Conservation (phyloP, 2,888 invertebrate genomes). For the Cabera pusaria region DNA sequence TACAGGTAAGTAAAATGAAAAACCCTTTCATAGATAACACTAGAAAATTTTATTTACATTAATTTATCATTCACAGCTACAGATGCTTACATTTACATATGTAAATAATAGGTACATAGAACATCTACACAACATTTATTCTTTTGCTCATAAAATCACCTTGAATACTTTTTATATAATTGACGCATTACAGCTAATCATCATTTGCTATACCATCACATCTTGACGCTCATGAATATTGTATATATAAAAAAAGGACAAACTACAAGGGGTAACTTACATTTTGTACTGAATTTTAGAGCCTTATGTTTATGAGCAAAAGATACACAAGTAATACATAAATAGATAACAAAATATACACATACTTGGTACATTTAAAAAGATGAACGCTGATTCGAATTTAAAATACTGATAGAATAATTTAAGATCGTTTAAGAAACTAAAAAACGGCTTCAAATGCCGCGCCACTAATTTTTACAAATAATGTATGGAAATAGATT, state of each 20-base stretch:
- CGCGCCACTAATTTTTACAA: too few relatives aligned
- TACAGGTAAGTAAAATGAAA: conserved; percentile 22
- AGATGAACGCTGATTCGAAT: conserved; percentile 15
- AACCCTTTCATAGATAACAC: conserved; percentile 38
- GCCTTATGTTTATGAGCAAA: conserved; percentile 5
- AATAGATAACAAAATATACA: conserved; percentile 4
- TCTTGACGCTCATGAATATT: too few relatives aligned
- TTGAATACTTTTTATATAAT: not conserved
- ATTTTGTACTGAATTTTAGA: too few relatives aligned
- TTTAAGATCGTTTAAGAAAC: too few relatives aligned
- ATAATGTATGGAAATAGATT: too few relatives aligned
- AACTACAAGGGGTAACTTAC: too few relatives aligned
- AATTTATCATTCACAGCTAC: conserved; percentile 45
- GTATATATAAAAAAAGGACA: too few relatives aligned
- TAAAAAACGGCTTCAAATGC: too few relatives aligned
- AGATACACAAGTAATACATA: conserved; percentile 2
- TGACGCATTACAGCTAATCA: too few relatives aligned
- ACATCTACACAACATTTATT: conserved; percentile 6
- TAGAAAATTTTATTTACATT: conserved; percentile 51
- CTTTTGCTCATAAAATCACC: conserved; percentile 7
- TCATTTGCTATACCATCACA: too few relatives aligned
- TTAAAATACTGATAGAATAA: conserved; percentile 14
- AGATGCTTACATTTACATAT: conserved; percentile 24
- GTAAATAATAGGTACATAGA: conserved; percentile 6
- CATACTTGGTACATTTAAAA: too few relatives aligned